phyloP scores from a whole-genome alignment of 2,797 vertebrate genomes.

The Tinamus major region DNA sequence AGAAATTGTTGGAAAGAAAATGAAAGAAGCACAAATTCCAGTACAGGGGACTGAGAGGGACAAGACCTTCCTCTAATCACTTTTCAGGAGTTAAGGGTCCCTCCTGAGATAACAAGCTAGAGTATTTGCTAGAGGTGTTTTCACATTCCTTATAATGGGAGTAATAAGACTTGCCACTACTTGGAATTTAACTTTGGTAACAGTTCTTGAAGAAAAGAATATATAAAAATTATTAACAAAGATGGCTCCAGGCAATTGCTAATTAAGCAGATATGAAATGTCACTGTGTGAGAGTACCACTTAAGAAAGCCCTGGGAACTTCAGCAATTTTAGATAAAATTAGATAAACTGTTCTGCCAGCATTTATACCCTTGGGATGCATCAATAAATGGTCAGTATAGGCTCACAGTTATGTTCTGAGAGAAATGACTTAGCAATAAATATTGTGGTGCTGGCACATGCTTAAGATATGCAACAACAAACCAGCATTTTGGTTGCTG shows the following conservation, averaged over 20 bases:
- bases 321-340: background rate
- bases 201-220: background rate
- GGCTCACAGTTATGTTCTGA: background rate
- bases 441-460: background rate
- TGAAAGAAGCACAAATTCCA: background rate
- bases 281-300: background rate
- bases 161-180: background rate
- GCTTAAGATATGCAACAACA: background rate
- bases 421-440: background rate
- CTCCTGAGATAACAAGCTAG: background rate
- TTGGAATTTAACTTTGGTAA: background rate
- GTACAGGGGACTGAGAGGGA: background rate
- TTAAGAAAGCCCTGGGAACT: background rate
- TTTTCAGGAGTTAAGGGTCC: background rate
- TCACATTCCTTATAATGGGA: background rate
- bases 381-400: background rate
- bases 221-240: background rate
- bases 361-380: background rate
- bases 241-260: background rate
- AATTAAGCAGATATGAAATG: slow-evolving; percentile 1
- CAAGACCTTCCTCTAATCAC: background rate
- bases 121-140: background rate
- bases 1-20: background rate
- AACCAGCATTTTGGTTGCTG: background rate
- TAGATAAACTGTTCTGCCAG: background rate